Conservation (phyloP, 2,113 vertebrate species). For the Lontra canadensis region DNA sequence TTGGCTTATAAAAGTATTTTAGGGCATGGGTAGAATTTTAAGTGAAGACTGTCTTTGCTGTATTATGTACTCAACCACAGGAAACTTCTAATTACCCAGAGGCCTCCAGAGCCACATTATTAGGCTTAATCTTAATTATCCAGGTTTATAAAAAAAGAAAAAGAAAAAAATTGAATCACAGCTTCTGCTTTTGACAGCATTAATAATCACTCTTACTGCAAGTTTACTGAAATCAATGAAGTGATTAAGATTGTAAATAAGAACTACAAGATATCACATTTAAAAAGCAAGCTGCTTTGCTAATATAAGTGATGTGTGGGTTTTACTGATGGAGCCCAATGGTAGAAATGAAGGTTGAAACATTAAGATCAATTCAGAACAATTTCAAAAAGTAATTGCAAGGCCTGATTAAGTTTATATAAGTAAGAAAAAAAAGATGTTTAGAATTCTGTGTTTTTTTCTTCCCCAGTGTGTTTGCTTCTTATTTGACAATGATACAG, state of each 20-base stretch:
- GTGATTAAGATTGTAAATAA: constrained; percentile 83
- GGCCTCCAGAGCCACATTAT: constrained; percentile 56
- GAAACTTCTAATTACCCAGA: constrained; percentile 18
- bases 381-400: constrained; percentile 83
- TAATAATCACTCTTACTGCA: constrained; percentile 79
- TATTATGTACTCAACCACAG: not conserved
- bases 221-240: constrained; percentile 83
- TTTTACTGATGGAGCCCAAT: constrained; percentile 65
- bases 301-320: constrained; percentile 61
- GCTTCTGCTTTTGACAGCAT: constrained; percentile 73
- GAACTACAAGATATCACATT: constrained; percentile 74
- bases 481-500: constrained; percentile 70
- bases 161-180: constrained; percentile 3
- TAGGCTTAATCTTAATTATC: constrained; percentile 80
- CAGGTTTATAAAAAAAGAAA: not conserved
- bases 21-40: not conserved
- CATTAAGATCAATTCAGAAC: constrained; percentile 69
- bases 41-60: not conserved
- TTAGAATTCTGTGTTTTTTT: constrained; percentile 61
- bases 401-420: constrained; percentile 79
- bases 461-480: constrained; percentile 65
- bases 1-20: not conserved
- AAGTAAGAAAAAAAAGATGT: constrained; percentile 71
- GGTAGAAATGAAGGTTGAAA: constrained; percentile 74
- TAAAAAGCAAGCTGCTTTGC: constrained; percentile 65